phyloP scores from a whole-genome alignment of 2,113 vertebrate species.

The Periophthalmodon schlosseri region DNA sequence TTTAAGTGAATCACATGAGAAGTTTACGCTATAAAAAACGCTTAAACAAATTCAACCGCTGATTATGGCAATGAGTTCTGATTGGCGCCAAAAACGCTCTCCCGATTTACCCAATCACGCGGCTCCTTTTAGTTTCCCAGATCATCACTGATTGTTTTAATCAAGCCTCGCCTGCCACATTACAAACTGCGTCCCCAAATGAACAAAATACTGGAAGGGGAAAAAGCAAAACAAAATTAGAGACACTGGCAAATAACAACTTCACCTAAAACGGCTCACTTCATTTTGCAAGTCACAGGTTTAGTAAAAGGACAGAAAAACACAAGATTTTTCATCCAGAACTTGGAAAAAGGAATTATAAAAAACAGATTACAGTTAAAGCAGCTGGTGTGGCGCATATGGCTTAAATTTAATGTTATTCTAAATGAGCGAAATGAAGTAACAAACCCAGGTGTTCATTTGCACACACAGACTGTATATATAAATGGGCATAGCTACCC shows the following conservation, averaged over 20 bases:
- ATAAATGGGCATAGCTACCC: too few relatives aligned
- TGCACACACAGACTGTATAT: too few relatives aligned
- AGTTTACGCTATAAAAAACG: conserved; percentile 37
- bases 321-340: neutral
- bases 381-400: neutral
- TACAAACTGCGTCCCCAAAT: neutral
- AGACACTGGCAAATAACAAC: conserved; percentile 16
- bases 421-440: too few relatives aligned
- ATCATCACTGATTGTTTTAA: conserved; percentile 35
- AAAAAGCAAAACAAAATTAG: conserved; percentile 27
- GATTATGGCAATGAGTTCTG: conserved; percentile 28
- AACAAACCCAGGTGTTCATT: too few relatives aligned
- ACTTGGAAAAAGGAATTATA: neutral
- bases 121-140: neutral
- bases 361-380: neutral
- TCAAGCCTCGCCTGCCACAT: conserved; percentile 21
- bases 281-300: neutral
- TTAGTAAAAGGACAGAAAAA: neutral
- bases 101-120: conserved; percentile 31
- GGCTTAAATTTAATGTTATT: too few relatives aligned
- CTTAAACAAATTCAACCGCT: conserved; percentile 23
- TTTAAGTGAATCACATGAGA: conserved; percentile 27
- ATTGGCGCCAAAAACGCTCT: conserved; percentile 17
- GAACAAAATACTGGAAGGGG: conserved; percentile 8
- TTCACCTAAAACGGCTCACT: neutral